These are phyloP conservation scores for Drosophila nannoptera DNA, from an alignment of 1,140 invertebrate species.

Conservation along the genomic window DNA sequence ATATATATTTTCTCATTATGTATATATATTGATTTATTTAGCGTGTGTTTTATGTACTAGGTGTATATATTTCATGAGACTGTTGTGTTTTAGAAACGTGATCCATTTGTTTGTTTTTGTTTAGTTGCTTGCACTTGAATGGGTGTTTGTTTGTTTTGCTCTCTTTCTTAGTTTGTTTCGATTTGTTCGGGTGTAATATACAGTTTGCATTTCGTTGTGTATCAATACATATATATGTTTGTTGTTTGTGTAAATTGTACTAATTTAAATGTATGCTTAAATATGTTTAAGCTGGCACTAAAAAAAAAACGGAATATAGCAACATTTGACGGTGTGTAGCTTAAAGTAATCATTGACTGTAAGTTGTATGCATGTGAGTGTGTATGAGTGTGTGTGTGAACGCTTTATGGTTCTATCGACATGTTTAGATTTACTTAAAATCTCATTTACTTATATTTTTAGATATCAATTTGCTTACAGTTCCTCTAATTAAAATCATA, in stretches of 20 bases:
- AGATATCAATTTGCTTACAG: slow-evolving; percentile 16
- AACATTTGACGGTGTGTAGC: slow-evolving; percentile 27
- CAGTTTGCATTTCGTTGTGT: slow-evolving; percentile 37
- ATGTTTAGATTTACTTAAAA: slow-evolving; percentile 61
- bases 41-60: slow-evolving; percentile 28
- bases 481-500: slow-evolving; percentile 20
- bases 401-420: slow-evolving; percentile 73
- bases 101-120: slow-evolving; percentile 53
- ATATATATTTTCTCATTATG: slow-evolving; percentile 19
- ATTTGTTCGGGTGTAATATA: slow-evolving; percentile 61
- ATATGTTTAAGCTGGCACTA: slow-evolving; percentile 56
- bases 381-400: slow-evolving; percentile 49
- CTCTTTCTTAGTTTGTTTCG: slow-evolving; percentile 16
- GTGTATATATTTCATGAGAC: slow-evolving; percentile 51
- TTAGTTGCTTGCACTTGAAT: slow-evolving; percentile 41
- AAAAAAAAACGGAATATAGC: slow-evolving; percentile 35
- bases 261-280: slow-evolving; percentile 50
- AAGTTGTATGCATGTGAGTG: slow-evolving; percentile 5
- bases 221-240: neutral
- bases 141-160: slow-evolving; percentile 15
- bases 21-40: slow-evolving; percentile 50
- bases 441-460: slow-evolving; percentile 41
- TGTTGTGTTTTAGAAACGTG: slow-evolving; percentile 57
- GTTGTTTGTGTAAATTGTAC: slow-evolving; percentile 12
- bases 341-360: slow-evolving; percentile 28